These are phyloP conservation scores for Ginglymostoma cirratum DNA, from an alignment of 2,113 vertebrate species.

Conservation along the genomic window DNA sequence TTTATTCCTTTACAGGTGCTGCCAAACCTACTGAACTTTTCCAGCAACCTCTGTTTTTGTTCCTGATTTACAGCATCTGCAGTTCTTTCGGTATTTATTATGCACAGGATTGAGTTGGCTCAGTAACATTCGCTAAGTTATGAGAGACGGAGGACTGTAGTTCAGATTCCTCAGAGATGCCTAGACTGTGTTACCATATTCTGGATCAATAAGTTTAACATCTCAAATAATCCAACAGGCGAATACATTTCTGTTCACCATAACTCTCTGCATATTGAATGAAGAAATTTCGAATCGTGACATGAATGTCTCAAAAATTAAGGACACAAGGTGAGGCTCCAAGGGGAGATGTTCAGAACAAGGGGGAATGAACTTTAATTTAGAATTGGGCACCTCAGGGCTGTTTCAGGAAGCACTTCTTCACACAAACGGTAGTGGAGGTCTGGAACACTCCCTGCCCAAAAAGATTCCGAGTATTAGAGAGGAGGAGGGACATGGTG, in stretches of 20 bases:
- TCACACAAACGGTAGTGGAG: background rate
- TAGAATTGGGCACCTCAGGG: background rate
- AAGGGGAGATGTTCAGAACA: background rate
- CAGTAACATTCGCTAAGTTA: background rate
- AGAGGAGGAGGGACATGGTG: too few species aligned
- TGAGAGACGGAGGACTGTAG: background rate
- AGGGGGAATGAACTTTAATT: background rate
- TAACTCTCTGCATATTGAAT: background rate
- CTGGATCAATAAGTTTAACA: background rate
- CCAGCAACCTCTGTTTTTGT: too few species aligned
- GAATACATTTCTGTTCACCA: constrained; percentile 28
- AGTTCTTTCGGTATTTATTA: too few species aligned
- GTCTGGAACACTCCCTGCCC: background rate
- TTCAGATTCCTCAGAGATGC: background rate
- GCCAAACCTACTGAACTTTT: too few species aligned
- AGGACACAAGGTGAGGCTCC: constrained; percentile 19
- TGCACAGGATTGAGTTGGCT: too few species aligned
- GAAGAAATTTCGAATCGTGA: background rate
- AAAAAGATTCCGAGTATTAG: background rate
- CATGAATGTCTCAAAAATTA: constrained; percentile 15
- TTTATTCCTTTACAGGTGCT: too few species aligned
- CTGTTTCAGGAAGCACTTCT: background rate
- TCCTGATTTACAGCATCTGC: too few species aligned
- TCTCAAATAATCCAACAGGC: background rate
- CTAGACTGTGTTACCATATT: background rate